Evolutionary conservation across 2,797 vertebrate genomes (phyloP).

Genomic region (Melanotaenia trifasciata): DNA sequence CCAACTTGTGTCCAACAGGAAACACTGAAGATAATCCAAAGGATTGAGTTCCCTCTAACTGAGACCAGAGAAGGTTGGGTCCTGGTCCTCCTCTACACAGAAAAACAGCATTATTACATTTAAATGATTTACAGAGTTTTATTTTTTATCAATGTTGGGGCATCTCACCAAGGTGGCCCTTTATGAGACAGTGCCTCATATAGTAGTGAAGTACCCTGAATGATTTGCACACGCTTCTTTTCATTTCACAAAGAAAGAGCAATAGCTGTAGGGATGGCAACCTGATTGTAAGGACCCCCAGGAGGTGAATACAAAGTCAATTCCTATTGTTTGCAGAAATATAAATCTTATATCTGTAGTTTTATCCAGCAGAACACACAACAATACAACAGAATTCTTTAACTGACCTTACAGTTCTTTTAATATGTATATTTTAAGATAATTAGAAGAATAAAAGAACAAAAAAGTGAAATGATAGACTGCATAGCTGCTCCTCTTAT

Average conservation of each 20-base stretch:
- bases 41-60: conserved; percentile 67
- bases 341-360: conserved; percentile 55
- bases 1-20: conserved; percentile 70
- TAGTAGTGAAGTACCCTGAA: conserved; percentile 68
- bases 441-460: conserved; percentile 15
- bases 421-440: conserved; percentile 48
- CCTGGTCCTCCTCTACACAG: conserved; percentile 58
- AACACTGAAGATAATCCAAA: conserved; percentile 80
- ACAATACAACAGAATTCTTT: conserved; percentile 35
- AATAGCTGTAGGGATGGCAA: conserved; percentile 50
- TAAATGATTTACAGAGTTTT: conserved; percentile 79
- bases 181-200: conserved; percentile 83
- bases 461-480: conserved; percentile 43
- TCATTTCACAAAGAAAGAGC: conserved; percentile 34
- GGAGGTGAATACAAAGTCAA: conserved; percentile 34
- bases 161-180: conserved; percentile 66
- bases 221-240: conserved; percentile 67
- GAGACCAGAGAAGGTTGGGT: conserved; percentile 54
- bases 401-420: conserved; percentile 37
- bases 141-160: conserved; percentile 71
- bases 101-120: conserved; percentile 64
- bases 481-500: conserved; percentile 69
- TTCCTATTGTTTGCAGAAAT: conserved; percentile 47
- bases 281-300: conserved; percentile 31
- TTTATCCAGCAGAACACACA: conserved; percentile 56